Conservation (phyloP, 2,888 invertebrate species). For the Proisotoma minuta region DNA sequence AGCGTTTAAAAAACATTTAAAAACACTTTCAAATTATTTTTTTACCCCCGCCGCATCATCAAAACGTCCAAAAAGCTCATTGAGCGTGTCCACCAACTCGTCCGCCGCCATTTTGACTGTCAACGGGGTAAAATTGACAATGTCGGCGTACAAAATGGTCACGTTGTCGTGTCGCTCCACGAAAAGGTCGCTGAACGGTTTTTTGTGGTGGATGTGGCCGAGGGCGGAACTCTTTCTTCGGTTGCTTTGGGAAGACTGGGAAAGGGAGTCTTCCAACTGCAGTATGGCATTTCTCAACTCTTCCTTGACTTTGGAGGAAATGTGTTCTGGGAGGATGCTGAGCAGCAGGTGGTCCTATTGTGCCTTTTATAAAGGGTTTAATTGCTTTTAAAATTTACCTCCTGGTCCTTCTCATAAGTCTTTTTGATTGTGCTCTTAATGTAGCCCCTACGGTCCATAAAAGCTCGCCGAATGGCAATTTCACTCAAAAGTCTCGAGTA, state of each 20-base stretch:
- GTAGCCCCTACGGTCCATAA: conserved; percentile 78
- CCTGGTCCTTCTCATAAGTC: conserved; percentile 79
- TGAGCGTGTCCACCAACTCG: conserved; percentile 77
- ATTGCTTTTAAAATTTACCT: conserved; percentile 55
- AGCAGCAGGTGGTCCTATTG: conserved; percentile 73
- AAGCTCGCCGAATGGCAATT: conserved; percentile 77
- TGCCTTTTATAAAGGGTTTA: conserved; percentile 8
- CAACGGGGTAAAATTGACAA: conserved; percentile 85
- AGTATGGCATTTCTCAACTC: conserved; percentile 56
- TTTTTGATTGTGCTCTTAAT: conserved; percentile 77
- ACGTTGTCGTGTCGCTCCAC: conserved; percentile 84
- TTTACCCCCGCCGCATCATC: conserved; percentile 80
- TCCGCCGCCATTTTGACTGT: conserved; percentile 76
- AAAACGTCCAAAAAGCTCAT: conserved; percentile 85
- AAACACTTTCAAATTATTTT: conserved; percentile 1
- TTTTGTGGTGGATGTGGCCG: conserved; percentile 45
- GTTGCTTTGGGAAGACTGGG: conserved; percentile 15
- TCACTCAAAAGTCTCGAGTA: conserved; percentile 85
- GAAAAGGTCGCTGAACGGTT: conserved; percentile 66
- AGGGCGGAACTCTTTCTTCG: background rate
- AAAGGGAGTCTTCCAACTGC: conserved; percentile 48
- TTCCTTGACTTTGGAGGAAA: conserved; percentile 61
- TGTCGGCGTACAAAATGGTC: conserved; percentile 85
- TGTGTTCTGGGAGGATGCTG: conserved; percentile 80
- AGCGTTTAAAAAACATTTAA: conserved; percentile 6